Evolutionary conservation across 2,888 invertebrate genomes (phyloP), one percentile per base, ranked within the genome.

Genomic region (Colletes collaris): DNA sequence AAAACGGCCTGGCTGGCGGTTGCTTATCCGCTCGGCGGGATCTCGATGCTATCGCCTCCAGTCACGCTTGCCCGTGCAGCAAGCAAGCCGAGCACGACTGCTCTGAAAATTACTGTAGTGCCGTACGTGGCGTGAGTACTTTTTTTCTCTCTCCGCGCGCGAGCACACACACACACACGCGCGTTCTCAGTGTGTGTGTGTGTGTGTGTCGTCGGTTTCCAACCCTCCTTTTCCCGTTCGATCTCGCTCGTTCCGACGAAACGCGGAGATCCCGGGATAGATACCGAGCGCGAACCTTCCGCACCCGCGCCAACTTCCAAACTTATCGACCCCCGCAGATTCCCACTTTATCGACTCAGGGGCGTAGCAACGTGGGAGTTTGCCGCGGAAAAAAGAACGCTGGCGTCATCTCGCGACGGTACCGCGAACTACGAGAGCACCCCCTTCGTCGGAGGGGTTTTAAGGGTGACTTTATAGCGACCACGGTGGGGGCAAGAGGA

Each of bases 11-110:
- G 83, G 84, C 87, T 84, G 81, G 84, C 86, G 85, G 85, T 81
- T 81, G 88, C 89, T 91, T 92, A 92, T 91, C 91, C 88, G 75
- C 58, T 66, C 81, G 81, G 75, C 88, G 86, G 85, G 88, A 91
- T 92, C 91, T 85, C 87, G 91, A 92, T 91, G 86, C 74, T 91
- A 92, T 91, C 90, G 86, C 86, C 74, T 68, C 86, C 80, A 90
- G 91, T 92, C 91, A 92, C 91, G 91, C 91, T 90, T 91, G 87
- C 89, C 86, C 78, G 44, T 82, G 85, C 87, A 81, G 86, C 87
- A 84, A 86, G 84, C 87, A 83, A 86, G 80, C 84, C 87, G 84
- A 87, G 80, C 87, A 87, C 89, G 87, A 87, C 87, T 83, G 86
- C 84, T 84, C 84, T 85, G 84, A 85, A 87, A 90, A 91, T 90